Percentiles rank a stretch among this genome's conserved stretches.
phyloP scores from a whole-genome alignment of 1,140 invertebrate species.

The Drosophila virilis region DNA sequence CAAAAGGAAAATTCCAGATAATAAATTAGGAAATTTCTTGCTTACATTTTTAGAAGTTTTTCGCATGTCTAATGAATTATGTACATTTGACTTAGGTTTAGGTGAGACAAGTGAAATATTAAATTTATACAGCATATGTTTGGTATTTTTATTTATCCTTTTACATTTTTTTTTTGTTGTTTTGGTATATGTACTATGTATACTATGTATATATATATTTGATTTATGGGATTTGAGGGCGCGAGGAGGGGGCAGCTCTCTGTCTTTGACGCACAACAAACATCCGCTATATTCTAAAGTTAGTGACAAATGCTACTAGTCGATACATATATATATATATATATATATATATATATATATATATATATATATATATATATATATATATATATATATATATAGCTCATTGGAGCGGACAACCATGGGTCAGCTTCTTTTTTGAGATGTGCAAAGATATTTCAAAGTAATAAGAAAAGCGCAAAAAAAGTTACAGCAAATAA shows the following conservation, averaged over 20 bases:
- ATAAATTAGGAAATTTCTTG: constrained; percentile 30
- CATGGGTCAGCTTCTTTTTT: too few relatives aligned
- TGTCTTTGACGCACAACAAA: constrained; percentile 44
- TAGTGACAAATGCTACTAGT: constrained; percentile 51
- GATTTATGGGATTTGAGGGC: background rate
- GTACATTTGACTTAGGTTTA: constrained; percentile 72
- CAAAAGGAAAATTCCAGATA: constrained; percentile 34
- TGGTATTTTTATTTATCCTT: background rate
- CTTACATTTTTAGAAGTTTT: constrained; percentile 23
- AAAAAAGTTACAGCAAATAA: too few relatives aligned
- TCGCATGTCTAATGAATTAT: constrained; percentile 57
- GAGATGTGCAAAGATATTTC: too few relatives aligned
- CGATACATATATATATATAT: constrained; percentile 49
- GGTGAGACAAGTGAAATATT: constrained; percentile 34
- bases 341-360: constrained; percentile 46
- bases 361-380: constrained; percentile 47
- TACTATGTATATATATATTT: constrained; percentile 1
- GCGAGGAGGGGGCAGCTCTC: constrained; percentile 3
- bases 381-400: constrained; percentile 39
- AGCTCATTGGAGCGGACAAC: background rate
- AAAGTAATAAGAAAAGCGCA: too few relatives aligned
- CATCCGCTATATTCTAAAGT: constrained; percentile 44
- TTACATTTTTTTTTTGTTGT: constrained; percentile 25
- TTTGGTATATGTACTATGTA: constrained; percentile 8
- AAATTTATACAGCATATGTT: constrained; percentile 57